Evolutionary conservation across 2,797 vertebrate species (phyloP).

Genomic region (Pogoniulus pusillus): DNA sequence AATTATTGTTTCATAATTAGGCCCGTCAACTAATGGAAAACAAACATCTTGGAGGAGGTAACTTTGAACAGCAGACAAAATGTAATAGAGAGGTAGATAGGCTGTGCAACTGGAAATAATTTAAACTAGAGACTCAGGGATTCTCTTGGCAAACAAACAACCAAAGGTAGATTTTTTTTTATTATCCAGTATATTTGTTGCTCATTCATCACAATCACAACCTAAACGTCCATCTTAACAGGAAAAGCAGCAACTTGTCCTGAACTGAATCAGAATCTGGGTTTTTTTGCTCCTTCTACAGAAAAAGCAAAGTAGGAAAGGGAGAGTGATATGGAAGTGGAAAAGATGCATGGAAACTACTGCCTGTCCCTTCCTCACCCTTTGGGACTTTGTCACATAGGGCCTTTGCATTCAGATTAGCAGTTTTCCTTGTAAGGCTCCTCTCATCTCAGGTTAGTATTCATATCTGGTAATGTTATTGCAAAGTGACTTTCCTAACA

Average conservation of each 20-base stretch:
- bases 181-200: neutral
- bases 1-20: neutral
- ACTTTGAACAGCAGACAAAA: neutral
- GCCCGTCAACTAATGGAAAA: neutral
- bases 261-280: neutral
- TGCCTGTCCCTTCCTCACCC: neutral
- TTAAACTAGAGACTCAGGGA: neutral
- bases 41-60: neutral
- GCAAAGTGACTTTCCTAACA: slow-evolving; percentile 63
- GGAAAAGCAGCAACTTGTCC: neutral
- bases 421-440: slow-evolving; percentile 4
- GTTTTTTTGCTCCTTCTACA: neutral
- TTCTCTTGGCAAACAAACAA: neutral
- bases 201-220: neutral
- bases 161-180: neutral
- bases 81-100: neutral
- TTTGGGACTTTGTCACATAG: neutral
- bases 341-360: neutral
- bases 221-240: neutral
- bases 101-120: neutral
- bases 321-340: neutral
- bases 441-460: slow-evolving; percentile 58
- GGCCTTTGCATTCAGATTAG: slow-evolving; percentile 18
- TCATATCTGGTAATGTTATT: slow-evolving; percentile 30
- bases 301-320: neutral